phyloP scores from a whole-genome alignment of 2,797 vertebrate species.

The Triplophysa bombifrons region DNA sequence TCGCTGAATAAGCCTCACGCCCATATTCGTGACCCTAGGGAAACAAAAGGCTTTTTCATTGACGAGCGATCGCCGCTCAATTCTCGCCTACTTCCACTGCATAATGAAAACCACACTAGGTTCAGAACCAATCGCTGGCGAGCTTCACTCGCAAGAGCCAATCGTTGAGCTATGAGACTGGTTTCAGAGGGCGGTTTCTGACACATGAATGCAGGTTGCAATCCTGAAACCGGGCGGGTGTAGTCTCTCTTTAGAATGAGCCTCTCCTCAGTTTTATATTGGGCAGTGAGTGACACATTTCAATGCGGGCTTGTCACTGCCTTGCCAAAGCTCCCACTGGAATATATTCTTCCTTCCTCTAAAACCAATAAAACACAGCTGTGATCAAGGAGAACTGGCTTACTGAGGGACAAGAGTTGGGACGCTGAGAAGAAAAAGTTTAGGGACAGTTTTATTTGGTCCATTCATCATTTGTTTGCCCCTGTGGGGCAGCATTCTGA shows the following conservation, averaged over 20 bases:
- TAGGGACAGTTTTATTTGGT: not conserved
- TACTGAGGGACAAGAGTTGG: not conserved
- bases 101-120: conserved; percentile 50
- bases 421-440: conserved; percentile 8
- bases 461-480: conserved; percentile 4
- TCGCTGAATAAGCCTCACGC: not conserved
- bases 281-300: conserved; percentile 54
- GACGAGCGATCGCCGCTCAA: conserved; percentile 26
- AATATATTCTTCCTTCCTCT: conserved; percentile 21
- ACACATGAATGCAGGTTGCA: conserved; percentile 72
- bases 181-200: conserved; percentile 65
- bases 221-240: conserved; percentile 70
- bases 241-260: conserved; percentile 54
- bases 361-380: not conserved
- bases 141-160: conserved; percentile 56
- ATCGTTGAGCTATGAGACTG: conserved; percentile 60
- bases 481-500: conserved; percentile 31
- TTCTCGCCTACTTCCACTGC: conserved; percentile 55
- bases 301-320: conserved; percentile 49
- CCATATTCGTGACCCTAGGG: conserved; percentile 12
- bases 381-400: conserved; percentile 11
- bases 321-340: conserved; percentile 43
- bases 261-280: conserved; percentile 69
- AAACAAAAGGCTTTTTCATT: conserved; percentile 53
- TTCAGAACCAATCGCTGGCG: conserved; percentile 54